Percentiles rank a stretch among this genome's conserved stretches.
phyloP scores from a whole-genome alignment of 2,797 vertebrate genomes.

The Ataeniobius toweri region DNA sequence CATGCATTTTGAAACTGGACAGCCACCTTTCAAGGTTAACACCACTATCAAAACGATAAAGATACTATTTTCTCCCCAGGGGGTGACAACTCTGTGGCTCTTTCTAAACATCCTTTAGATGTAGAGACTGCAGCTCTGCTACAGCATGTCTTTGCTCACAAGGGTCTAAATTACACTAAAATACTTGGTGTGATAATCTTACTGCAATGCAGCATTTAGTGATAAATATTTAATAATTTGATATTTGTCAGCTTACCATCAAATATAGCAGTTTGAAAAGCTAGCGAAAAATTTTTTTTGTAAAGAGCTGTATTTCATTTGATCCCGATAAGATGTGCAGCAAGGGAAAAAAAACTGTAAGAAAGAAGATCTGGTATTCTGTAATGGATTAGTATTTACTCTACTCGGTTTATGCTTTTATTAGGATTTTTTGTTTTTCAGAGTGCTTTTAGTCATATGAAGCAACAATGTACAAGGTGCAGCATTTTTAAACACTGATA shows the following conservation, averaged over 20 bases:
- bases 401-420: background rate
- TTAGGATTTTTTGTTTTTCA: constrained; percentile 3
- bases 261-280: background rate
- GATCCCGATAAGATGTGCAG: background rate
- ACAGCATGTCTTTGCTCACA: background rate
- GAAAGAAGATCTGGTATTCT: background rate
- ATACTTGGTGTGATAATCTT: background rate
- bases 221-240: background rate
- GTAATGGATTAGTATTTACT: background rate
- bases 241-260: background rate
- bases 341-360: background rate
- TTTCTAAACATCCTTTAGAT: background rate
- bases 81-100: background rate
- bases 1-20: background rate
- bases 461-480: background rate
- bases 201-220: background rate
- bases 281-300: background rate
- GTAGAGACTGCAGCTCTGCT: background rate
- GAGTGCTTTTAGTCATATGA: background rate
- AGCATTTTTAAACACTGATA: background rate
- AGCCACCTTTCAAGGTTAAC: constrained; percentile 1
- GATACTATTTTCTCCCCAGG: background rate
- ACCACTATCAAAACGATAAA: background rate
- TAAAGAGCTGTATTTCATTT: background rate
- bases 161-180: background rate